phyloP scores from a whole-genome alignment of 2,888 invertebrate genomes.

The Conistra vaccinii region DNA sequence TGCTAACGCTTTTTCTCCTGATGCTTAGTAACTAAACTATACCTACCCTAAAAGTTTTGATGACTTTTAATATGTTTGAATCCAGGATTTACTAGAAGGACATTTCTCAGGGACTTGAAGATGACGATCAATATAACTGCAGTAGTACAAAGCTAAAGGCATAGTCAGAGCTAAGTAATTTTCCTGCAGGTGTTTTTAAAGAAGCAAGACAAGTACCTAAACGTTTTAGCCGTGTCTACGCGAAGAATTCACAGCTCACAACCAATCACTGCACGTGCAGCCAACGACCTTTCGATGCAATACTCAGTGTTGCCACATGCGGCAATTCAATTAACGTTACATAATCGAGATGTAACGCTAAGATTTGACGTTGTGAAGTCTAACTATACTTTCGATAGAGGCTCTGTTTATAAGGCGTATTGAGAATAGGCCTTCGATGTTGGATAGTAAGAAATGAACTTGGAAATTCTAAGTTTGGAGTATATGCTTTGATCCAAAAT shows the following conservation, averaged over 20 bases:
- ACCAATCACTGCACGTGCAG: slow-evolving; percentile 56
- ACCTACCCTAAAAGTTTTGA: neutral
- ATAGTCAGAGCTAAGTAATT: neutral
- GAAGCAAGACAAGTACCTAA: neutral
- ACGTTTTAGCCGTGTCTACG: neutral
- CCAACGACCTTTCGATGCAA: slow-evolving; percentile 55
- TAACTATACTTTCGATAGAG: slow-evolving; percentile 3
- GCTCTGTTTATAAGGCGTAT: neutral
- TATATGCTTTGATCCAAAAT: neutral
- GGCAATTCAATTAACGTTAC: slow-evolving; percentile 58
- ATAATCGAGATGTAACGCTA: slow-evolving; percentile 55
- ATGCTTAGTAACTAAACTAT: neutral
- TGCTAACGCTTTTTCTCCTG: neutral
- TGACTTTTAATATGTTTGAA: neutral
- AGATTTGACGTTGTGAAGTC: slow-evolving; percentile 49
- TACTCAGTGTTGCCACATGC: slow-evolving; percentile 43
- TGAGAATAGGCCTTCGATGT: neutral
- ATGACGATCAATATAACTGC: neutral
- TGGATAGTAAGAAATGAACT: neutral
- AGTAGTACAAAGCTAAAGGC: neutral
- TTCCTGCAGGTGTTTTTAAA: neutral
- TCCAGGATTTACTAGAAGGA: neutral
- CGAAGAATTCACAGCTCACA: slow-evolving; percentile 9
- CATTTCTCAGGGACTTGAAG: neutral
- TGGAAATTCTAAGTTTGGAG: neutral